A percentile compares a stretch with the other conserved stretches of the same genome.
phyloP scores from a whole-genome alignment of 2,888 invertebrate species.

The Mechanitis messenoides region DNA sequence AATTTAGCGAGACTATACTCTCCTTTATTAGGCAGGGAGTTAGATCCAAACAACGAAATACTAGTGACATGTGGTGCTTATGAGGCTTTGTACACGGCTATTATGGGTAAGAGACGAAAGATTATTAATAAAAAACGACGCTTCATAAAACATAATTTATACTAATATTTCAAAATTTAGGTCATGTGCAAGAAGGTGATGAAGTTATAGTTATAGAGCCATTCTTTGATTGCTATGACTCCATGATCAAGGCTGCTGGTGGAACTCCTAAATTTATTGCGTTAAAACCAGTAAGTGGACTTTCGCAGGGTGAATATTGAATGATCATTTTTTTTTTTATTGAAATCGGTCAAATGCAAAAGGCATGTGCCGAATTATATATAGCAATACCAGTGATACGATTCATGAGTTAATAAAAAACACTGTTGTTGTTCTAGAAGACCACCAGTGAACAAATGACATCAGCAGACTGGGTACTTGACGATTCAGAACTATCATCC shows the following conservation, averaged over 20 bases:
- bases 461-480: conserved; percentile 93
- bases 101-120: conserved; percentile 72
- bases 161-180: conserved; percentile 44
- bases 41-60: conserved; percentile 92
- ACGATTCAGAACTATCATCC: conserved; percentile 85
- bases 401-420: too few species aligned
- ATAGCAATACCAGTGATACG: too few species aligned
- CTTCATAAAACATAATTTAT: too few species aligned
- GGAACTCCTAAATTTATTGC: conserved; percentile 92
- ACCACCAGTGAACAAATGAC: conserved; percentile 67
- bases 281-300: conserved; percentile 82
- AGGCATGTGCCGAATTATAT: too few species aligned
- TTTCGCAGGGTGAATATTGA: too few species aligned
- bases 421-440: conserved; percentile 40
- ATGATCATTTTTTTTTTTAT: too few species aligned
- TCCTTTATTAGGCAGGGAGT: conserved; percentile 81
- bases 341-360: too few species aligned
- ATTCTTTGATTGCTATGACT: conserved; percentile 98
- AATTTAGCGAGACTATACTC: conserved; percentile 91
- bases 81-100: conserved; percentile 91
- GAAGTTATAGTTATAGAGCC: conserved; percentile 99
- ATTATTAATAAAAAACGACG: too few species aligned
- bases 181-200: conserved; percentile 90
- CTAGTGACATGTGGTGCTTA: conserved; percentile 96
- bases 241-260: conserved; percentile 93